Evolutionary conservation across 2,888 invertebrate genomes (phyloP), one percentile per base, ranked within the genome.

Genomic region (Thelaira solivaga): DNA sequence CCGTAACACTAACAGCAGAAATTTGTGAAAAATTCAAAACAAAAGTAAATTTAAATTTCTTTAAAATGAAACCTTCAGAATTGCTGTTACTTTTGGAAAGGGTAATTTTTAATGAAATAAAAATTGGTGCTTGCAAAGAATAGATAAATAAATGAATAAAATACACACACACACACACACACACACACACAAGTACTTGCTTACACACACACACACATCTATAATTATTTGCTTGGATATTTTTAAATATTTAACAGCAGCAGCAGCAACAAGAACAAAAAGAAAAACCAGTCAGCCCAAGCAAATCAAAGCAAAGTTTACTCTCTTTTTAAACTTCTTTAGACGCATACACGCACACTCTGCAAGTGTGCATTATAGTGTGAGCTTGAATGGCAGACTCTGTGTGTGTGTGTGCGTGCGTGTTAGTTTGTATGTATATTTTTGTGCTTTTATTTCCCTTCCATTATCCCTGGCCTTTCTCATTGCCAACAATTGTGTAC

Each of bases 61-160:
- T 36, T 22, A 61, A 61, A 26, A 86, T 86, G 86, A 86, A 86
- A 83, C 86, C 86, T 81, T 86, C 86, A 80, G 86, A 86, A 83
- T 83, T 86, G 81, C 77, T 87, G 83, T 81, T 83, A 79, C 82
- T 87, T 76, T 83, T 86, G 83, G 86, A 87, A 83, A 86, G 85
- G 87, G 86, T 86, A 85, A 86, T 74, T 64, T n/a, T n/a, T n/a
- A n/a, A n/a, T n/a, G n/a, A n/a, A n/a, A n/a, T n/a, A n/a, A n/a
- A n/a, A n/a, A n/a, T n/a, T n/a, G n/a, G n/a, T n/a, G n/a, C n/a
- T n/a, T n/a, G n/a, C n/a, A n/a, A n/a, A n/a, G n/a, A n/a, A n/a
- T n/a, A n/a, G n/a, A n/a, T n/a, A n/a, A n/a, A n/a, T n/a, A n/a
- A n/a, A n/a, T n/a, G n/a, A 67, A 39, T 59, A 41, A n/a, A 45